A percentile compares a stretch with the other conserved stretches of the same genome.
phyloP scores from a whole-genome alignment of 2,888 invertebrate genomes.

The Bugula neritina region DNA sequence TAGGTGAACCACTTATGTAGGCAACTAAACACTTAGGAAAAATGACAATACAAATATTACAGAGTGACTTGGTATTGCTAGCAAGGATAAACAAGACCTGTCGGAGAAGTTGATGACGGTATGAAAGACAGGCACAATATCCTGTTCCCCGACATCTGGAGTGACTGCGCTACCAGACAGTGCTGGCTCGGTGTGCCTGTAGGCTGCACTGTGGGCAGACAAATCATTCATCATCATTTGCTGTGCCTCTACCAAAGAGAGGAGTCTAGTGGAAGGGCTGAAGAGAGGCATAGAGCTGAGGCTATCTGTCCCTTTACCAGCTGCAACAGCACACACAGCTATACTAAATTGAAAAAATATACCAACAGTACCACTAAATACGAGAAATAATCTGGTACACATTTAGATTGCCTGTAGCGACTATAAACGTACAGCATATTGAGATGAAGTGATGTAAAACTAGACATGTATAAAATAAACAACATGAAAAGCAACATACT shows the following conservation, averaged over 20 bases:
- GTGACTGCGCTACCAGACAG: not conserved
- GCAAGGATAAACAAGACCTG: too few species aligned
- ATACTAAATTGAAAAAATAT: too few species aligned
- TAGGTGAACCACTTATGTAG: too few species aligned
- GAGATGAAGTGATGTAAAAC: too few species aligned
- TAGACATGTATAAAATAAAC: too few species aligned
- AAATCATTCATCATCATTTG: not conserved
- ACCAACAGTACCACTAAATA: not conserved
- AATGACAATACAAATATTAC: too few species aligned
- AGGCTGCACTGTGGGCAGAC: not conserved
- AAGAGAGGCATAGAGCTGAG: not conserved
- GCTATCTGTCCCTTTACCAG: not conserved
- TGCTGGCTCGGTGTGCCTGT: not conserved
- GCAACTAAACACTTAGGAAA: too few species aligned
- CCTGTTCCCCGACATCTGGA: not conserved
- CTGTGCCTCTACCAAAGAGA: slow-evolving; percentile 9
- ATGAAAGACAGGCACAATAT: slow-evolving; percentile 17
- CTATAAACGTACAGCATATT: too few species aligned
- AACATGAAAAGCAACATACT: too few species aligned
- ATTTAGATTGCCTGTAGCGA: too few species aligned
- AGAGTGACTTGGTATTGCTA: too few species aligned
- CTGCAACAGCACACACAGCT: not conserved
- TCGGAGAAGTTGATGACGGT: not conserved
- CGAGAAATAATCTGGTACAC: too few species aligned
- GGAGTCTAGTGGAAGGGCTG: not conserved